Percentiles rank a stretch among this genome's conserved stretches.
These are phyloP conservation scores for Plecotus auritus DNA, from an alignment of 2,113 vertebrate species.

Conservation along the genomic window DNA sequence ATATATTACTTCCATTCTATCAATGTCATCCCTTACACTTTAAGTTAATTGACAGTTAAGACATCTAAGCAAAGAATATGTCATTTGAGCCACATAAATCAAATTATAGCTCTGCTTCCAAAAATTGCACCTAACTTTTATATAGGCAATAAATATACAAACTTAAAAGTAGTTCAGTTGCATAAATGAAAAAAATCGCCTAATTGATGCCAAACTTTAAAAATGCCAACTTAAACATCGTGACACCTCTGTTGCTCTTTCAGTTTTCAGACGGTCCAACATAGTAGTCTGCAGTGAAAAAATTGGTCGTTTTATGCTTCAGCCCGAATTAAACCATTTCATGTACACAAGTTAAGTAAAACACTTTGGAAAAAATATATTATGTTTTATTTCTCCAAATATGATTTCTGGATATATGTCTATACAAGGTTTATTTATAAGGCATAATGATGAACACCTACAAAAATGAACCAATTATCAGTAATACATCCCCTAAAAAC, in stretches of 20 bases:
- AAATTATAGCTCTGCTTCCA: not conserved
- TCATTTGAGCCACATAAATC: not conserved
- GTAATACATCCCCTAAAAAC: constrained; percentile 22
- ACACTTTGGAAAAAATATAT: not conserved
- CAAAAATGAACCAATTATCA: not conserved
- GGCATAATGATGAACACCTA: not conserved
- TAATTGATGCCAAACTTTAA: not conserved
- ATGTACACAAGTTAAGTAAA: not conserved
- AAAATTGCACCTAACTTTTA: not conserved
- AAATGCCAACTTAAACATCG: not conserved
- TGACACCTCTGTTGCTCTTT: not conserved
- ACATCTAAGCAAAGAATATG: not conserved
- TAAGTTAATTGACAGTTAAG: not conserved
- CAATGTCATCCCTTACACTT: not conserved
- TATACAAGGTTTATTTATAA: not conserved
- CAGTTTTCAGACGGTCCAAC: not conserved
- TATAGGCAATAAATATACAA: not conserved
- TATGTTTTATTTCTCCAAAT: not conserved
- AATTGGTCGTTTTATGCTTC: not conserved
- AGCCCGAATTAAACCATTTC: not conserved
- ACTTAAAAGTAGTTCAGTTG: constrained; percentile 5
- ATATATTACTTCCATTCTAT: not conserved
- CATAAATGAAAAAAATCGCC: constrained; percentile 6
- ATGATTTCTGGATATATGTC: not conserved
- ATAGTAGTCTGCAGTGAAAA: not conserved